These are phyloP conservation scores for Sigmodon hispidus DNA, from an alignment of 2,113 vertebrate species.

Conservation along the genomic window DNA sequence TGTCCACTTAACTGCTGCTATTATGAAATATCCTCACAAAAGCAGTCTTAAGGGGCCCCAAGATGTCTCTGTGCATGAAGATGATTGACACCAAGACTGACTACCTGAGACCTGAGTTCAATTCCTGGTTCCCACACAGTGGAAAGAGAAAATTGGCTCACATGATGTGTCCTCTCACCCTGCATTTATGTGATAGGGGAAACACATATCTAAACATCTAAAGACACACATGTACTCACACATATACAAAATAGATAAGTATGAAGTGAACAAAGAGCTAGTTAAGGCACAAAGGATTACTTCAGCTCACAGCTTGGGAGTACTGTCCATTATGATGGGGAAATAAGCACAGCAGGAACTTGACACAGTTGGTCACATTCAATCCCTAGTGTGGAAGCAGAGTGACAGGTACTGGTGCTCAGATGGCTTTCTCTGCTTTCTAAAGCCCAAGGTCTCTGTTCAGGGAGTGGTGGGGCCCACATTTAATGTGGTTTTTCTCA, in stretches of 20 bases:
- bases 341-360: background rate
- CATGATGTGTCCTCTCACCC: background rate
- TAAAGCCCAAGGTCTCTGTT: background rate
- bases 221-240: fast-evolving
- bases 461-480: background rate
- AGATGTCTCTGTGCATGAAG: background rate
- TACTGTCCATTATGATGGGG: background rate
- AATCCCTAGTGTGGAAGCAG: background rate
- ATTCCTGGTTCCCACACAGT: background rate
- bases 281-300: background rate
- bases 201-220: background rate
- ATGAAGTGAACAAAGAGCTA: background rate
- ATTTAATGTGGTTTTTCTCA: background rate
- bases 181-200: background rate
- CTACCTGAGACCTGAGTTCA: background rate
- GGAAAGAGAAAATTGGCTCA: background rate
- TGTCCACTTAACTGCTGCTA: background rate
- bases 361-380: background rate
- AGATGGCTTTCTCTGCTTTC: background rate
- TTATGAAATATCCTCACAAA: background rate
- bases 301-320: background rate
- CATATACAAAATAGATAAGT: background rate
- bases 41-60: background rate
- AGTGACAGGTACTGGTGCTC: background rate
- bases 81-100: background rate